Conservation (phyloP, 1,140 invertebrate genomes). For the Tetramorium parvispinum region DNA sequence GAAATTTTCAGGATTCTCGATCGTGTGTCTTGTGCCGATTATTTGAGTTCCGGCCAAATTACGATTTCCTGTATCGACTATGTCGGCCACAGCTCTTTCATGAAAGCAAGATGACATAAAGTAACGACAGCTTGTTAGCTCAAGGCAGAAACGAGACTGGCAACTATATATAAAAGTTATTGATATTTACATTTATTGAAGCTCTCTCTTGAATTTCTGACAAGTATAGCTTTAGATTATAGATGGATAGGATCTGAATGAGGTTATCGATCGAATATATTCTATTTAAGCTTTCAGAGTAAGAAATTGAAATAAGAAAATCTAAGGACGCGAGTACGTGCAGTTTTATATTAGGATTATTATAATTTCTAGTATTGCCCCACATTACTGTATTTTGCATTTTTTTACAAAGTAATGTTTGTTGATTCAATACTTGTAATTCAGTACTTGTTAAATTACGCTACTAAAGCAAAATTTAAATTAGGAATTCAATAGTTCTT, state of each 20-base stretch:
- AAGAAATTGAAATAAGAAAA: neutral
- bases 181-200: constrained; percentile 42
- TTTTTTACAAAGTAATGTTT: neutral
- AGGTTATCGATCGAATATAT: neutral
- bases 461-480: neutral
- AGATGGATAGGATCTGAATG: neutral
- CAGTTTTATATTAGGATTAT: too few species aligned
- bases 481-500: neutral
- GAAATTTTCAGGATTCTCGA: constrained; percentile 60
- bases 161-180: constrained; percentile 35
- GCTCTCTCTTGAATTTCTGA: neutral
- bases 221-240: neutral
- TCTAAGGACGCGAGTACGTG: neutral
- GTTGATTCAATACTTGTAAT: neutral
- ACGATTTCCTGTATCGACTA: constrained; percentile 56
- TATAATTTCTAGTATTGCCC: neutral
- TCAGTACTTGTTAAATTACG: neutral
- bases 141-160: neutral
- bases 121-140: constrained; percentile 48
- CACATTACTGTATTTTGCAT: neutral
- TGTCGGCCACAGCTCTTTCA: neutral
- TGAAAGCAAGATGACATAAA: constrained; percentile 20
- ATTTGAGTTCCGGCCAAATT: constrained; percentile 55
- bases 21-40: constrained; percentile 52
- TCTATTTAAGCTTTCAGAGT: neutral